Evolutionary conservation across 37 sponge, comb jelly and placozoan species (phyloP).

Genomic region (Spongia lamella): DNA sequence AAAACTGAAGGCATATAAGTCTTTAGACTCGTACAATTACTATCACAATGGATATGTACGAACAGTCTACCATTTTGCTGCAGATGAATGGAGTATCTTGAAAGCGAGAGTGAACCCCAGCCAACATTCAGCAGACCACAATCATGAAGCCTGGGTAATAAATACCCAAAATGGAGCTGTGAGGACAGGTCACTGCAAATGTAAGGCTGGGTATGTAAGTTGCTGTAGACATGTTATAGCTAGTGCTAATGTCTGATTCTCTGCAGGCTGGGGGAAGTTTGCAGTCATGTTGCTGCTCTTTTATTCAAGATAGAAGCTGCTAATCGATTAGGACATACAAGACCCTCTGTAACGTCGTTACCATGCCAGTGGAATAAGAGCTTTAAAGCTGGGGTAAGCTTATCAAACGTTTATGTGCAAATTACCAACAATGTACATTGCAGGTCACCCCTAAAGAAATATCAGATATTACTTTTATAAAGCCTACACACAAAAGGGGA

Average conservation of each 20-base stretch:
- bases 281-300: constrained; percentile 11
- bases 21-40: background rate
- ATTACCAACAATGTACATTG: too few relatives aligned
- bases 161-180: background rate
- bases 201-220: constrained; percentile 17
- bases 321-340: background rate
- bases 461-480: too few relatives aligned
- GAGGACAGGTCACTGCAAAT: constrained; percentile 9
- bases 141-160: constrained; percentile 16
- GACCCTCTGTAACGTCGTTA: background rate
- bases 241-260: background rate
- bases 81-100: background rate
- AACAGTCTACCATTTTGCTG: background rate
- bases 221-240: background rate
- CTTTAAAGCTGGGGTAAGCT: too few relatives aligned
- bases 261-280: too few relatives aligned
- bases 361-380: constrained; percentile 1
- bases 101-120: constrained; percentile 6
- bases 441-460: too few relatives aligned
- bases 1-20: constrained; percentile 1
- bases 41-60: constrained; percentile 15
- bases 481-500: too few relatives aligned
- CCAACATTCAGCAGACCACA: background rate
- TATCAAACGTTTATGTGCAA: too few relatives aligned
- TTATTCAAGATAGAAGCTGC: constrained; percentile 3